These are phyloP conservation scores for Drosophila albomicans DNA, from an alignment of 1,140 invertebrate species.

Conservation along the genomic window DNA sequence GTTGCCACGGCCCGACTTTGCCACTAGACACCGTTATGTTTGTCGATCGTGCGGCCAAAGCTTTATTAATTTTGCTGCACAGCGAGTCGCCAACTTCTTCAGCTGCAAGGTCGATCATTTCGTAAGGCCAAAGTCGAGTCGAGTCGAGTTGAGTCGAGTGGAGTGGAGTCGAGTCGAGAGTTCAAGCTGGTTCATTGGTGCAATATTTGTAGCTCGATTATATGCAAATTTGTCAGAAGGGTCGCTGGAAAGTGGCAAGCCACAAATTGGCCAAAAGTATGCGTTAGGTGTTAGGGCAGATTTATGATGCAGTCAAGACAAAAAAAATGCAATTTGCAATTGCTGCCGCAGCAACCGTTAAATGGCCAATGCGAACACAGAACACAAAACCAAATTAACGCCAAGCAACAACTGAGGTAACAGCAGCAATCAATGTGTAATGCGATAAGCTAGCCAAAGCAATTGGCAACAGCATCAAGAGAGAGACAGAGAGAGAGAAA, in stretches of 20 bases:
- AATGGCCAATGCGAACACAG: slow-evolving; percentile 57
- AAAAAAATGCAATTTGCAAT: slow-evolving; percentile 74
- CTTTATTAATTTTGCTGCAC: slow-evolving; percentile 70
- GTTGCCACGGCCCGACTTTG: slow-evolving; percentile 32
- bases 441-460: slow-evolving; percentile 69
- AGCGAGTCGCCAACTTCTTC: slow-evolving; percentile 16
- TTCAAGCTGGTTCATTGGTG: slow-evolving; percentile 26
- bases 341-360: slow-evolving; percentile 65
- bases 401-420: slow-evolving; percentile 53
- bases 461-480: slow-evolving; percentile 34
- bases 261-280: slow-evolving; percentile 71
- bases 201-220: neutral
- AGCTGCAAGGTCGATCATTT: slow-evolving; percentile 9
- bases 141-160: too few relatives aligned
- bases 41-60: slow-evolving; percentile 64
- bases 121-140: too few relatives aligned
- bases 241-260: slow-evolving; percentile 12
- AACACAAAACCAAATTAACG: slow-evolving; percentile 80
- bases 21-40: slow-evolving; percentile 70
- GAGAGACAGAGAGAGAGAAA: neutral
- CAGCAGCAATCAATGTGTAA: slow-evolving; percentile 60
- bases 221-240: slow-evolving; percentile 15
- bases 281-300: slow-evolving; percentile 56
- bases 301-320: slow-evolving; percentile 59
- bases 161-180: neutral